phyloP scores from a whole-genome alignment of 2,888 invertebrate genomes.

The Chaitophorus viminalis region DNA sequence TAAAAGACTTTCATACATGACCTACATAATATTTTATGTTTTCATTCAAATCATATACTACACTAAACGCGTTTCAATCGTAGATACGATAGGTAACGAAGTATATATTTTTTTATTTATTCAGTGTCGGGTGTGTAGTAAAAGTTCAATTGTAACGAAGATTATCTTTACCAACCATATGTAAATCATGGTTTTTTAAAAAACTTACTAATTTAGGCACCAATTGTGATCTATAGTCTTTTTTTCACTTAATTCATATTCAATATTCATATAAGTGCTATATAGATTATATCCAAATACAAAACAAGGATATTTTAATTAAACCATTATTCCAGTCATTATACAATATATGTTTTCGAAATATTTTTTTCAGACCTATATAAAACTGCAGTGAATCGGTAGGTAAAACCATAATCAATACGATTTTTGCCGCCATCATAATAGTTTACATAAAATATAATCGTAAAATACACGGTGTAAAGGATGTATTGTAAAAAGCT shows the following conservation, averaged over 20 bases:
- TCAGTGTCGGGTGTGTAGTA: not conserved
- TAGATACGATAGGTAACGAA: too few relatives aligned
- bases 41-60: too few relatives aligned
- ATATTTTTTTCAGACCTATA: not conserved
- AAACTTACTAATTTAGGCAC: slow-evolving; percentile 18
- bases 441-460: not conserved
- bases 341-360: not conserved
- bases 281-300: not conserved
- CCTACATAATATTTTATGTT: too few relatives aligned
- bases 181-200: not conserved
- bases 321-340: slow-evolving; percentile 11
- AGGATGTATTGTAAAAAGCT: not conserved
- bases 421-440: not conserved
- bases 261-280: slow-evolving; percentile 6
- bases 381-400: not conserved
- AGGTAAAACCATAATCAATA: not conserved
- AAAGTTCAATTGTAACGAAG: not conserved
- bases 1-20: too few relatives aligned
- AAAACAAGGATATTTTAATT: slow-evolving; percentile 8
- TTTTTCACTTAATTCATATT: not conserved
- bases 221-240: not conserved
- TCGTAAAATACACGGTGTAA: not conserved
- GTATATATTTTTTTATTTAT: too few relatives aligned
- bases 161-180: not conserved
- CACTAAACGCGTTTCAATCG: too few relatives aligned